Conservation (phyloP, 2,888 invertebrate genomes). For the Mimachlamys varia region DNA sequence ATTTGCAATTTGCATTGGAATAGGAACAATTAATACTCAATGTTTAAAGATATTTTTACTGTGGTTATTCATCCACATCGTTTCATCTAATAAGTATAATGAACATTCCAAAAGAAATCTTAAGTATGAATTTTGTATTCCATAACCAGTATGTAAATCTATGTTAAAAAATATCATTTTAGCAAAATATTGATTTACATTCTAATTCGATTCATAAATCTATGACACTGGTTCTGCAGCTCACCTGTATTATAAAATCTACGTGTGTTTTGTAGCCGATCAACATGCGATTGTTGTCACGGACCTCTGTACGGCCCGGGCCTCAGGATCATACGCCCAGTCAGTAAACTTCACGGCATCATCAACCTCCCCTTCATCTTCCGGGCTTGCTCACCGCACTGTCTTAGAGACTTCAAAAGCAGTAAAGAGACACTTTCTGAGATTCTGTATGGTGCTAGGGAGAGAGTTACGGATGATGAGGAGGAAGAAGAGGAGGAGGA, state of each 20-base stretch:
- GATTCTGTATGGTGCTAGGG: slow-evolving; percentile 64
- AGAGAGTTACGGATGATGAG: slow-evolving; percentile 41
- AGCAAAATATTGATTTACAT: no score
- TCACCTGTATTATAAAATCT: not conserved
- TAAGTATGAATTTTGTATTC: not conserved
- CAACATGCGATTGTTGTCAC: slow-evolving; percentile 77
- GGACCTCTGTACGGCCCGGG: slow-evolving; percentile 77
- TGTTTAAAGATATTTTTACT: no score
- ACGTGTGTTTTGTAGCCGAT: slow-evolving; percentile 59
- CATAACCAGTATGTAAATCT: slow-evolving; percentile 58
- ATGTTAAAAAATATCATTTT: no score
- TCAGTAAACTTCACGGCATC: slow-evolving; percentile 76
- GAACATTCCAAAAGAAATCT: no score
- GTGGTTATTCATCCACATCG: no score
- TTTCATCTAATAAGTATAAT: no score
- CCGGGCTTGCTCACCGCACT: slow-evolving; percentile 76
- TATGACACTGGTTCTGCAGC: no score
- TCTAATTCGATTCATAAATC: no score
- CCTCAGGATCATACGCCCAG: slow-evolving; percentile 77
- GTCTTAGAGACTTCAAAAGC: slow-evolving; percentile 69
- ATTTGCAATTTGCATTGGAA: no score
- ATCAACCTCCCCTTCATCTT: slow-evolving; percentile 79
- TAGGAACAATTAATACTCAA: no score
- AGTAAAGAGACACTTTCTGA: slow-evolving; percentile 67
- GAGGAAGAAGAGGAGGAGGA: slow-evolving; percentile 40